Base-by-base conservation (phyloP, 1,140 invertebrate genomes). In the Saccostrea glomerata region DNA sequence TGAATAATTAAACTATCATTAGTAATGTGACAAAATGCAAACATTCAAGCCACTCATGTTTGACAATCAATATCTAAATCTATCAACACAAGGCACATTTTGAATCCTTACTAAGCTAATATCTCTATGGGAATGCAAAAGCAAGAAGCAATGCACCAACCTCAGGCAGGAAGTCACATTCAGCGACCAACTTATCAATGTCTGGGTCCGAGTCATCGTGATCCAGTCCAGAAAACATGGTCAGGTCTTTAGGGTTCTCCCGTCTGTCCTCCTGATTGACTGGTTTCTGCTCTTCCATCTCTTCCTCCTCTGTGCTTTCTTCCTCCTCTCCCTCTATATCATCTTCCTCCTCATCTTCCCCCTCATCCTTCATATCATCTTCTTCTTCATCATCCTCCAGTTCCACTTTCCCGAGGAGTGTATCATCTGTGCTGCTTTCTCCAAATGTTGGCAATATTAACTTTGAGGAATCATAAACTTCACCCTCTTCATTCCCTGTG, bases 331-430 rank as follows among this genome's bases (percentile, higher is more conserved):
- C 89, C 54, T 89, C 82, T 12, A 85, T 55, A 23, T 83, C 77
- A 9, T 87, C 55, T 30, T 20, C n/a, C 17, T 88, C 70, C 17
- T 88, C 70, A 20, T 88, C 89, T n/a, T 86, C 84, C 20, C 36
- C 84, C 23, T 13, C 70, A 25, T 88, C 84, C n/a, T 58, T 55
- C n/a, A 77, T 85, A 55, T 40, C 84, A 30, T 55, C 54, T n/a
- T 84, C 82, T 17, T 84, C 82, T 12, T 56, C 40, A 23, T 84
- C 82, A 2, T 54, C 40, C 20, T n/a, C 82, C 6, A 84, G 54
- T 20, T 84, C 82, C n/a, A 56, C 82, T 20, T 84, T 56, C n/a
- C 54, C 82, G 20, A 55, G 82, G 15, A 84, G 82, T 30, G 70
- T 30, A 55, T 84, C 82, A 84, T 84, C 82, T 84, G 82, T 84